A percentile compares a stretch with the other conserved stretches of the same genome.
Evolutionary conservation across 53 echinoderm and acorn worm genomes (phyloP).

Genomic region (Henricia sp.): DNA sequence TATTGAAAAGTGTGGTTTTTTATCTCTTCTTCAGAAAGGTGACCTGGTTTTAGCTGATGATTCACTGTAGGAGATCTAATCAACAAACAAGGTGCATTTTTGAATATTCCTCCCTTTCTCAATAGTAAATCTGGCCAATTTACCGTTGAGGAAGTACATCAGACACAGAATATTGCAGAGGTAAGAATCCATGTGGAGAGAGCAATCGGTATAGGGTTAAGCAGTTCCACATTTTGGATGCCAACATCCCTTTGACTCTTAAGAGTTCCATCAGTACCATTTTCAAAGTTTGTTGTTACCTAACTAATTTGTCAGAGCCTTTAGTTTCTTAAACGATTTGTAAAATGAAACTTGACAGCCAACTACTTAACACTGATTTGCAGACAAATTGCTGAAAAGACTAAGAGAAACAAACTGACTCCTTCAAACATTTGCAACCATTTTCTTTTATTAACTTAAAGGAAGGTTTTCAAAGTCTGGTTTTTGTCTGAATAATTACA

Average conservation of each 20-base stretch:
- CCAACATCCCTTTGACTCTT: slow-evolving; percentile 42
- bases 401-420: too few relatives aligned
- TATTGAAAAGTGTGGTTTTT: slow-evolving; percentile 41
- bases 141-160: slow-evolving; percentile 37
- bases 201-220: slow-evolving; percentile 41
- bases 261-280: background rate
- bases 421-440: too few relatives aligned
- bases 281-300: slow-evolving; percentile 24
- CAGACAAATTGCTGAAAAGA: too few relatives aligned
- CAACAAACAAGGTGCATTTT: slow-evolving; percentile 6
- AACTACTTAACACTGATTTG: too few relatives aligned
- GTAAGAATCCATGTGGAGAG: slow-evolving; percentile 39
- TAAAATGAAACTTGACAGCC: too few relatives aligned
- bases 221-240: slow-evolving; percentile 39
- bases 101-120: slow-evolving; percentile 52
- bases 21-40: slow-evolving; percentile 35
- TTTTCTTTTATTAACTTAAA: too few relatives aligned
- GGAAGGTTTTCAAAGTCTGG: too few relatives aligned
- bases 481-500: too few relatives aligned
- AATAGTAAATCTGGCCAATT: slow-evolving; percentile 29
- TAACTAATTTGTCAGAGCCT: slow-evolving; percentile 29
- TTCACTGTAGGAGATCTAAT: slow-evolving; percentile 52
- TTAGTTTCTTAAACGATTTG: background rate
- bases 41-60: slow-evolving; percentile 55
- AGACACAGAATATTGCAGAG: slow-evolving; percentile 54